Evolutionary conservation across 2,113 vertebrate species (phyloP).

Genomic region (Lasiurus borealis): DNA sequence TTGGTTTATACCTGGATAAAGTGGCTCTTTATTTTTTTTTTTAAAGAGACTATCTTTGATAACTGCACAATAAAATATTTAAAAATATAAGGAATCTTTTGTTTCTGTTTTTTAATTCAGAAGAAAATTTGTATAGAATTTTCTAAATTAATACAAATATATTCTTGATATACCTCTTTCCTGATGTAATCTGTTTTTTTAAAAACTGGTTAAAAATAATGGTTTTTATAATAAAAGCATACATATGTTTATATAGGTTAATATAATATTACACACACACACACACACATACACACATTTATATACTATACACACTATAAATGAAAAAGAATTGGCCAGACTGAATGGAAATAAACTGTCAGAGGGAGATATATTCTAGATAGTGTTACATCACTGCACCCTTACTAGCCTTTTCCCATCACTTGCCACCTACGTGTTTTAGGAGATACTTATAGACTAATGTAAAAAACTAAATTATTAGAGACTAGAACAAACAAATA

Average conservation of each 20-base stretch:
- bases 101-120: constrained; percentile 2
- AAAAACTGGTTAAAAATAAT: constrained; percentile 12
- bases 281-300: not conserved
- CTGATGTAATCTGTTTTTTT: not conserved
- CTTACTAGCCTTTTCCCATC: not conserved
- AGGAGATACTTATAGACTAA: not conserved
- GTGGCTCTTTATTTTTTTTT: not conserved
- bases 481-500: not conserved
- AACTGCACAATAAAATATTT: not conserved
- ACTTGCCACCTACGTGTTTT: not conserved
- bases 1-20: constrained; percentile 25
- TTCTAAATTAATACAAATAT: constrained; percentile 12
- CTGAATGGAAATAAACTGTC: not conserved
- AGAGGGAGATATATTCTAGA: not conserved
- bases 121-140: constrained; percentile 11
- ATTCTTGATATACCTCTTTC: constrained; percentile 32
- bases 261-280: not conserved
- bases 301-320: not conserved
- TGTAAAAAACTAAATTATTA: not conserved
- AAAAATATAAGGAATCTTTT: constrained; percentile 14
- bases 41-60: not conserved
- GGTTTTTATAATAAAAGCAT: not conserved
- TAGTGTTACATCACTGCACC: not conserved
- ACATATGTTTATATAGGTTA: not conserved
- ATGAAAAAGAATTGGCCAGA: too few relatives aligned